Evolutionary conservation across 1,140 invertebrate species (phyloP), one percentile per base, ranked within the genome.

Genomic region (Cotesia glomerata): DNA sequence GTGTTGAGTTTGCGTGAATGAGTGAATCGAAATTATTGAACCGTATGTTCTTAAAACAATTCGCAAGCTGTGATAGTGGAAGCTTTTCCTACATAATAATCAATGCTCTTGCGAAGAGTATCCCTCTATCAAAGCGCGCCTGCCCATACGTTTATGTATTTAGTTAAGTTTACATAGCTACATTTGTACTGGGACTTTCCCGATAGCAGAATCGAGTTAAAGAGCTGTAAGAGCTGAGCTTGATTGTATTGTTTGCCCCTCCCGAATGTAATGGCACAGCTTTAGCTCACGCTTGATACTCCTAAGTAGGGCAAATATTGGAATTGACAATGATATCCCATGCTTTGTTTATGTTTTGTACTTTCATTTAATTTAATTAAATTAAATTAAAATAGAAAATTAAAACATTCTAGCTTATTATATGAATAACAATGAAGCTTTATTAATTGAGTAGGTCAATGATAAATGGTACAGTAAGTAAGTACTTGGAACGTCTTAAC

Each of bases 21-120:
- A 63, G 36, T 35, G 32, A 61, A 61, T 26, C 16, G 18, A 26
- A 32, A 61, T 61, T 32, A 32, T 61, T 18, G 59, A 32, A 32
- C n/a, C 52, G 39, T 45, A 45, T 45, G 39, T 45, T 45, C 39
- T 18, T 45, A 51, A 26, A 67, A 34, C n/a, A 32, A 67, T 52
- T 26, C 26, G 26, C 49, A 67, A 51, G 13, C 11, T 26, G 26
- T 58, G n/a, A 61, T 70, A 26, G n/a, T 16, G 45, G 62, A 49
- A 51, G 54, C 35, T 62, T 64, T 14, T 72, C 72, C 58, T 65
- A 70, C 71, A 45, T 45, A 45, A 35, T 75, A 76, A 80, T 78
- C 75, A 73, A 80, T 78, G 76, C 77, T 77, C 79, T 61, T 76
- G 49, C 52, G 69, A 9, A 45, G 39, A 45, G 39, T 39, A 56